Percentiles rank a stretch among this genome's conserved stretches.
Conservation (phyloP, 2,888 invertebrate species). For the Rhagonycha fulva region DNA sequence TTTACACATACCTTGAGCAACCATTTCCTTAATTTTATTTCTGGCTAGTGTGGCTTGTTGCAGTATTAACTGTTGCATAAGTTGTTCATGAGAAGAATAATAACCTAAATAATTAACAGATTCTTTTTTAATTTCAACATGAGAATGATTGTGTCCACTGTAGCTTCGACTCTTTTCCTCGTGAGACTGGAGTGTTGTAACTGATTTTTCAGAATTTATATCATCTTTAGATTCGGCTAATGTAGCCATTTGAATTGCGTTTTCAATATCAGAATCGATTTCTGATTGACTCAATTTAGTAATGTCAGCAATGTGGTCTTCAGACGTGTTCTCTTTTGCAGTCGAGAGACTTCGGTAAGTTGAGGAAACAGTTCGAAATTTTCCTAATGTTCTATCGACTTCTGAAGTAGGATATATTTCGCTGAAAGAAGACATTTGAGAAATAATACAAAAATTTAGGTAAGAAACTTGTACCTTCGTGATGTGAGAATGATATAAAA, state of each 20-base stretch:
- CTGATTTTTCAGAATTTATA: constrained; percentile 5
- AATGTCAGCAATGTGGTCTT: constrained; percentile 8
- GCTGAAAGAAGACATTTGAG: constrained; percentile 44
- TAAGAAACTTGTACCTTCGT: constrained; percentile 49
- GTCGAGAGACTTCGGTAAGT: constrained; percentile 41
- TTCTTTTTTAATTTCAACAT: constrained; percentile 60
- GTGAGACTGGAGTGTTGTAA: constrained; percentile 1
- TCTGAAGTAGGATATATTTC: constrained; percentile 66
- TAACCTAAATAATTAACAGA: constrained; percentile 72
- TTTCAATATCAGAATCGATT: constrained; percentile 7
- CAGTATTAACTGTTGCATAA: constrained; percentile 65
- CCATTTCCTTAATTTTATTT: constrained; percentile 63
- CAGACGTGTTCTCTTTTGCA: constrained; percentile 31
- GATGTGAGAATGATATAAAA: constrained; percentile 67
- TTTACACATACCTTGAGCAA: constrained; percentile 56
- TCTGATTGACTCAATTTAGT: neutral
- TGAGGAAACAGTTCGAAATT: constrained; percentile 63
- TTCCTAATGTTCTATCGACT: constrained; percentile 63
- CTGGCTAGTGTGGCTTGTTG: constrained; percentile 62
- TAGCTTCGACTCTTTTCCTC: constrained; percentile 5
- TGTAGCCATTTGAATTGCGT: neutral
- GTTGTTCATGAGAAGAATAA: constrained; percentile 69
- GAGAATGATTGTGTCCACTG: constrained; percentile 31
- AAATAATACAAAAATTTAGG: neutral
- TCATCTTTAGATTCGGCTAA: constrained; percentile 4